These are phyloP conservation scores for Megaceryle torquata DNA, from an alignment of 2,113 vertebrate genomes.

Conservation along the genomic window DNA sequence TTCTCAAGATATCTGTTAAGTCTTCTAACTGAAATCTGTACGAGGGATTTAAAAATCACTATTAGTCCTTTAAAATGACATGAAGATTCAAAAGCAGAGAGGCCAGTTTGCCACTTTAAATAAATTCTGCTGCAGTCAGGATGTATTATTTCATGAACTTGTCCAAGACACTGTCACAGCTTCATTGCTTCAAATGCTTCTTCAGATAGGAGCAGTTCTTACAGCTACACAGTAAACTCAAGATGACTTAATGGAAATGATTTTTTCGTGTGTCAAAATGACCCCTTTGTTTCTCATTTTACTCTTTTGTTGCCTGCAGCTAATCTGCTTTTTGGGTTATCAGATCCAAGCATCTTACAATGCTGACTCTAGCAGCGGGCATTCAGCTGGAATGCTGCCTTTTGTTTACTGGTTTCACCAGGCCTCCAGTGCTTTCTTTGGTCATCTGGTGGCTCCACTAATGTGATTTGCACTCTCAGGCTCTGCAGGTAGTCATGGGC, in stretches of 20 bases:
- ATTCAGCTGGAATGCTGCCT: constrained; percentile 89
- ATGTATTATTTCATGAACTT: constrained; percentile 28
- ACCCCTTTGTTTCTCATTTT: constrained; percentile 86
- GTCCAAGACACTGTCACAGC: constrained; percentile 20
- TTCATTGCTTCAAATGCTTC: constrained; percentile 72
- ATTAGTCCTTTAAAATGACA: constrained; percentile 25
- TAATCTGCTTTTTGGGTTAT: constrained; percentile 80
- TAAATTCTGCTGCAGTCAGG: constrained; percentile 6
- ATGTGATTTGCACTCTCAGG: constrained; percentile 88
- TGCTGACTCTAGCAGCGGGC: constrained; percentile 84
- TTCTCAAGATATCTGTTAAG: not conserved
- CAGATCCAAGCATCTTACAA: constrained; percentile 77
- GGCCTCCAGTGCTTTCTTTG: constrained; percentile 77
- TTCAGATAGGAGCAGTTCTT: constrained; percentile 83
- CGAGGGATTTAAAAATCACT: constrained; percentile 41
- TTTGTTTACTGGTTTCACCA: constrained; percentile 84
- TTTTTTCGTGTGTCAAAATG: constrained; percentile 96
- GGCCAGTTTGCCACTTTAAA: not conserved
- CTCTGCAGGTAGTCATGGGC: constrained; percentile 86
- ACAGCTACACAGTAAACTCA: constrained; percentile 85
- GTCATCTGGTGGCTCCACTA: constrained; percentile 86
- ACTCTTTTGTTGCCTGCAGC: constrained; percentile 77
- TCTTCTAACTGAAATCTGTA: not conserved
- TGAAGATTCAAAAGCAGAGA: constrained; percentile 36
- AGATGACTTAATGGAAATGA: constrained; percentile 92